Evolutionary conservation across 2,888 invertebrate genomes (phyloP).

Genomic region (Oconnorella tubifera): DNA sequence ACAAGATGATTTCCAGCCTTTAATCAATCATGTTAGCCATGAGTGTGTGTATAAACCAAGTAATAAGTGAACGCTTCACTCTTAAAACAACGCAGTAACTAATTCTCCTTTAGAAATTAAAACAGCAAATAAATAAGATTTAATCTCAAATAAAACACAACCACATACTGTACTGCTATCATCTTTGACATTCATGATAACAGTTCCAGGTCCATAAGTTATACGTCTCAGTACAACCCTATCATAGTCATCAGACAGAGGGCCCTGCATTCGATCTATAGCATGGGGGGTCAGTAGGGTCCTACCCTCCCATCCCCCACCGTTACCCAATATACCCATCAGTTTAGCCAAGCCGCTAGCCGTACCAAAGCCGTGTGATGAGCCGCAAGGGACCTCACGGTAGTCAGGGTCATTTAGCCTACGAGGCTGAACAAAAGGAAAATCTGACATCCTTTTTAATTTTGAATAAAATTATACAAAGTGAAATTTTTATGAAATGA

Average conservation of each 20-base stretch:
- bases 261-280: slow-evolving; percentile 8
- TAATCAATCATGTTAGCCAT: too few species aligned
- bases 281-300: slow-evolving; percentile 10
- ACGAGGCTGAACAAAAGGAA: slow-evolving; percentile 34
- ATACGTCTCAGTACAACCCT: slow-evolving; percentile 18
- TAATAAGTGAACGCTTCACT: too few species aligned
- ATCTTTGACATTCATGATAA: neutral
- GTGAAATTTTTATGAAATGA: too few species aligned
- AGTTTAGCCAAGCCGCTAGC: slow-evolving; percentile 31
- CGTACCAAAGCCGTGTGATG: slow-evolving; percentile 38
- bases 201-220: slow-evolving; percentile 23
- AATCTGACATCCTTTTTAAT: too few species aligned
- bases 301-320: slow-evolving; percentile 17
- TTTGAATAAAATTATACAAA: too few species aligned
- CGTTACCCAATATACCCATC: slow-evolving; percentile 24
- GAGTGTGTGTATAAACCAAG: too few species aligned
- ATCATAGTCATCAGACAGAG: slow-evolving; percentile 17
- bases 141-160: neutral
- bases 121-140: neutral
- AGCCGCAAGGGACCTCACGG: slow-evolving; percentile 39
- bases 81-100: too few species aligned
- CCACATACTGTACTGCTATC: slow-evolving; percentile 8
- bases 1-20: too few species aligned
- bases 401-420: slow-evolving; percentile 44
- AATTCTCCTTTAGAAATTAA: too few species aligned